Base-by-base conservation (phyloP, 2,888 invertebrate genomes). In the Erannis defoliaria region DNA sequence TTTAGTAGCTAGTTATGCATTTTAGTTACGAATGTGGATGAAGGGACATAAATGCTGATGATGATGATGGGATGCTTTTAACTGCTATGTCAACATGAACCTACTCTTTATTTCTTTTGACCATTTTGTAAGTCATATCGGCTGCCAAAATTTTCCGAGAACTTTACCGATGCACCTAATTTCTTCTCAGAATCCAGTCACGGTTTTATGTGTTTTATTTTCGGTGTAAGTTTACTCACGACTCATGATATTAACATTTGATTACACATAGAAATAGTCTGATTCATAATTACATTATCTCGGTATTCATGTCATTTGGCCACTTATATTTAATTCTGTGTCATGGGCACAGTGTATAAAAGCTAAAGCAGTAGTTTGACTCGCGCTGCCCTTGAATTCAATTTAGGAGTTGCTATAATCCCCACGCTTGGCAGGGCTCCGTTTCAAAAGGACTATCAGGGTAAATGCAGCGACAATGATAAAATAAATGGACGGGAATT, bases 271-370 rank as follows among this genome's bases (percentile, higher is more conserved):
- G 46, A 57, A 61, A 54, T 45, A 50, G 48, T 50, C 50, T 70
- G 67, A 67, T 49, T 66, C 64, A 67, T 51, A 48, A 64, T 62
- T 60, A 62, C 55, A 62, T 62, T 48, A 62, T 59, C 42, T 50
- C 12, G 29, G 64, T 55, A 67, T 64, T 59, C 51, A 62, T 64
- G 68, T 64, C 66, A 55, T 53, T 56, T 29, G 31, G 18, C 31
- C 37, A 29, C 53, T 46, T 42, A 53, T 21, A 46, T 55, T 29
- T 43, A 45, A 61, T 50, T 61, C 26, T 31, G 61, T 61, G 61
- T 61, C 61, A 56, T 43, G 62, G 62, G 29, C 48, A 55, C 29
- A 16, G n/a, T 31, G 42, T 19, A 50, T 19, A 29, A 55, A 61
- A 55, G 50, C 38, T 55, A 55, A 50, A 55, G 40, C n/a, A n/a